Evolutionary conservation across 1,140 invertebrate genomes (phyloP).

Genomic region (Dendroctonus ponderosae): DNA sequence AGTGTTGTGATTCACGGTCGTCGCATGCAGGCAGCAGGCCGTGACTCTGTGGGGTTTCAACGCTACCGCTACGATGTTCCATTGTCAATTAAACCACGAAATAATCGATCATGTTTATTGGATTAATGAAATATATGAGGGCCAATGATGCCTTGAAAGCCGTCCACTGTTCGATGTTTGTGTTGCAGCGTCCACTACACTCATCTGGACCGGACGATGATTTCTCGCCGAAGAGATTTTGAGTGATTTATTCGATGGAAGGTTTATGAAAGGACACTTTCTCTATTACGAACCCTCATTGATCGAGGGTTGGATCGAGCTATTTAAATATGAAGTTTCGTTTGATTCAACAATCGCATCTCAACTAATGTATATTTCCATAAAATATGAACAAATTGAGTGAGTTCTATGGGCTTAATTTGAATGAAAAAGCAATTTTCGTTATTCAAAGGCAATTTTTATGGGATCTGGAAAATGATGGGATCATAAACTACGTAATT

Average conservation of each 20-base stretch:
- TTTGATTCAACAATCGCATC: not conserved
- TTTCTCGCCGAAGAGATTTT: constrained; percentile 26
- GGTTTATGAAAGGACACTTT: no score
- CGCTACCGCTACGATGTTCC: constrained; percentile 33
- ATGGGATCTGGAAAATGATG: not conserved
- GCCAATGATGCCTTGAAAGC: constrained; percentile 25
- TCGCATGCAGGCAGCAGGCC: constrained; percentile 13
- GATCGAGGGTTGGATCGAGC: no score
- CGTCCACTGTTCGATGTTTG: constrained; percentile 12
- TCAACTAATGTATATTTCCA: not conserved
- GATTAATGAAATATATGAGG: constrained; percentile 42
- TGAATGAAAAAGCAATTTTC: constrained; percentile 1
- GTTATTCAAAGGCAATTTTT: not conserved
- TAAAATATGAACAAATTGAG: not conserved
- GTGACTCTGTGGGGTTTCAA: constrained; percentile 21
- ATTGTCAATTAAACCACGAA: constrained; percentile 37
- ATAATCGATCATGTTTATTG: constrained; percentile 42
- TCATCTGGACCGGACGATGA: constrained; percentile 37
- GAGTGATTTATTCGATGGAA: constrained; percentile 10
- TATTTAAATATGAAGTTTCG: not conserved
- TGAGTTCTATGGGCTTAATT: not conserved
- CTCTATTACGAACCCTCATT: no score
- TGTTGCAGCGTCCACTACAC: constrained; percentile 35
- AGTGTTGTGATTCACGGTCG: constrained; percentile 2
- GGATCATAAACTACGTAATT: not conserved